Conservation (phyloP, 1,140 invertebrate species). For the Amyelois transitella region DNA sequence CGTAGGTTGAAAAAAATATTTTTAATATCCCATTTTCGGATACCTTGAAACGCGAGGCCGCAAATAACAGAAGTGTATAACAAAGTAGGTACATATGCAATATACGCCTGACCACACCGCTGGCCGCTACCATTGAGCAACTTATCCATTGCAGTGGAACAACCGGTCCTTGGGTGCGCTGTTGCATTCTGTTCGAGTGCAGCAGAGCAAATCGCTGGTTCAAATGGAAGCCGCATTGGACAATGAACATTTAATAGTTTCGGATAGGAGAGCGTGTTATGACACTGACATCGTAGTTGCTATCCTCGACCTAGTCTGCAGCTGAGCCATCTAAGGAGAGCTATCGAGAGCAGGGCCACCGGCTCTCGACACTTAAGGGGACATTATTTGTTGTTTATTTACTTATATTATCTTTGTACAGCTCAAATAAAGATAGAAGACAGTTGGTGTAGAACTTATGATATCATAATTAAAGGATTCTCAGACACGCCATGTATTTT, state of each 20-base stretch:
- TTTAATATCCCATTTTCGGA: conserved; percentile 25
- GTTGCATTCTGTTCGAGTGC: conserved; percentile 3
- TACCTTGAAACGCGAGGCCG: conserved; percentile 49
- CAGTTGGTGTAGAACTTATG: too few species aligned
- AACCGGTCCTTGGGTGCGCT: background rate
- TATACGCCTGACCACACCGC: conserved; percentile 49
- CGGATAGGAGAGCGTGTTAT: conserved; percentile 39
- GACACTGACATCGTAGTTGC: conserved; percentile 67
- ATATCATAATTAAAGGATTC: too few species aligned
- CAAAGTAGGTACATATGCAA: conserved; percentile 32
- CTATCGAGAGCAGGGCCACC: conserved; percentile 71
- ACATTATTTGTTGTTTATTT: conserved; percentile 42
- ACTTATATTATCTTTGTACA: background rate
- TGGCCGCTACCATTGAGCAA: conserved; percentile 25
- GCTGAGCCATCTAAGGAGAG: conserved; percentile 70
- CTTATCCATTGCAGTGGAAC: conserved; percentile 4
- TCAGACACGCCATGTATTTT: too few species aligned
- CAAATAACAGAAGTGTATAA: conserved; percentile 45
- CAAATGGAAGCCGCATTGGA: conserved; percentile 33
- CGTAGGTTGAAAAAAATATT: background rate
- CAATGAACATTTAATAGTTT: conserved; percentile 12
- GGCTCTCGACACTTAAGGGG: conserved; percentile 59
- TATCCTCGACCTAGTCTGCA: conserved; percentile 72
- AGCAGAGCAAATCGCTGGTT: background rate
- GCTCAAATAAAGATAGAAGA: background rate